phyloP scores from a whole-genome alignment of 2,797 vertebrate species.

The Hydrolagus colliei region DNA sequence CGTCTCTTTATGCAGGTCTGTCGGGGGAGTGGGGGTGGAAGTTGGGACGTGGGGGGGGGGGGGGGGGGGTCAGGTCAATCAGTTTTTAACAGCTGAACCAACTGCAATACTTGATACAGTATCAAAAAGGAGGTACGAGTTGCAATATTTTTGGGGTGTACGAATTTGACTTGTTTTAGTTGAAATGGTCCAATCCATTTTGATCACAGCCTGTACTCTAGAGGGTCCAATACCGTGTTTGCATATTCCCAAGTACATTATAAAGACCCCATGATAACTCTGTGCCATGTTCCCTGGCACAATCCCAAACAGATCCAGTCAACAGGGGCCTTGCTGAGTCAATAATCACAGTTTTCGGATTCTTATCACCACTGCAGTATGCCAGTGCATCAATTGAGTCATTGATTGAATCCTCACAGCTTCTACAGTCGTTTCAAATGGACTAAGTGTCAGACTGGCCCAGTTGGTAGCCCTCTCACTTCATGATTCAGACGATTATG shows the following conservation, averaged over 20 bases:
- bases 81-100: conserved; percentile 49
- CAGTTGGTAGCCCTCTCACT: no score
- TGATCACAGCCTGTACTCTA: background rate
- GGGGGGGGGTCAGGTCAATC: conserved; percentile 59
- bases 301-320: background rate
- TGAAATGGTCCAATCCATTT: background rate
- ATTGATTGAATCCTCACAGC: no score
- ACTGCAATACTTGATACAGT: conserved; percentile 40
- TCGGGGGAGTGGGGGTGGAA: conserved; percentile 26
- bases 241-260: no score
- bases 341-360: background rate
- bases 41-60: conserved; percentile 45
- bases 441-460: no score
- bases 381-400: background rate
- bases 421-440: no score
- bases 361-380: background rate
- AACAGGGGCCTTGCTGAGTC: no score
- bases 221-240: no score
- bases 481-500: no score
- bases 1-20: conserved; percentile 62
- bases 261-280: no score
- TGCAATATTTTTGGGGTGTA: background rate
- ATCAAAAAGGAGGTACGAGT: conserved; percentile 29
- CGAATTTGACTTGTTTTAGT: background rate
- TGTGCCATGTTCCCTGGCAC: background rate